Evolutionary conservation across 2,797 vertebrate genomes (phyloP), one percentile per base, ranked within the genome.

Genomic region (Pteronotus mesoamericanus): DNA sequence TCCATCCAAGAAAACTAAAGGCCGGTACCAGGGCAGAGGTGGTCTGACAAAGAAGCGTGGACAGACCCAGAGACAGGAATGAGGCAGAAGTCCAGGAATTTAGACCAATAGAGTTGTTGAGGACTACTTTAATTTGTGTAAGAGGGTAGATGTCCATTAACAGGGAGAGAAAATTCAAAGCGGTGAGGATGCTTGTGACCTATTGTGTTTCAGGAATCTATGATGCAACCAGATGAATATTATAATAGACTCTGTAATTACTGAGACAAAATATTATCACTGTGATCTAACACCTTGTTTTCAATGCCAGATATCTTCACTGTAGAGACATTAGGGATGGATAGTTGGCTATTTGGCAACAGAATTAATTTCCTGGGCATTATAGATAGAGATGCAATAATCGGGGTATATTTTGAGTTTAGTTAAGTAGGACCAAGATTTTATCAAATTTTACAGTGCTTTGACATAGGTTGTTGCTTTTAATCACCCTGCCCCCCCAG

Each of bases 31-130:
- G 29, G 39, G 61, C 16, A 8, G 21, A 12, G n/a, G 9, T 37
- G 26, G 0, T 29, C 48, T 74, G n/a, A 68, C 3, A 9, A 72
- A 57, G 46, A 82, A 71, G 34, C 0, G 0, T 2, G 42, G 29
- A 51, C 44, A 57, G 7, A 53, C 9, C 64, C 6, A 72, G 37
- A 59, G 29, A 48, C 18, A 22, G 15, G 12, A 21, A 8, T 9
- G 22, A 77, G n/a, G 12, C 1, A 10, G 11, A 4, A 18, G 18
- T n/a, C 4, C n/a, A 64, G 69, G 59, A 75, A 15, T 91, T n/a
- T 6, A 55, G 61, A 66, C 3, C 37, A 83, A 15, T 0, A 42
- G 32, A 44, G n/a, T n/a, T 68, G 34, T 53, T 80, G n/a, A 89
- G 14, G 4, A 77, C 87, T 42, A 87, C 19, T 11, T 71, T 32